Evolutionary conservation across 2,113 vertebrate species (phyloP).

Genomic region (Trichomycterus rosablanca): DNA sequence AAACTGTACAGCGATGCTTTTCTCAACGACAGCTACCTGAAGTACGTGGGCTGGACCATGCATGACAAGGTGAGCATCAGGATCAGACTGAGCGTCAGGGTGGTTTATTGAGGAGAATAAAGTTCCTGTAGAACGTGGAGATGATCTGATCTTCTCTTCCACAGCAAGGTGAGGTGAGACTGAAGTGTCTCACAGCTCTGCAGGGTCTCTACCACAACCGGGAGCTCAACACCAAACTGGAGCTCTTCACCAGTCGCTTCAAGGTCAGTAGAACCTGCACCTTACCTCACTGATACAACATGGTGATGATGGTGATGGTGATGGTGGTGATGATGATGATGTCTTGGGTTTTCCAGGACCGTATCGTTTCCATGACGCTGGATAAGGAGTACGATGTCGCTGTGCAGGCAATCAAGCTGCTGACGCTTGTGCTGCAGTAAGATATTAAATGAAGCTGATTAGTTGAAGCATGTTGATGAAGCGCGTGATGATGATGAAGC

Average conservation of each 20-base stretch:
- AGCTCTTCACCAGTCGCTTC: constrained; percentile 98
- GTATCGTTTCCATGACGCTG: constrained; percentile 98
- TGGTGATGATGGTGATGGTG: no score
- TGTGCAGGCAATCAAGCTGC: constrained; percentile 98
- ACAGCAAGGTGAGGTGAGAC: constrained; percentile 97
- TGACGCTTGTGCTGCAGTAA: constrained; percentile 99
- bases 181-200: constrained; percentile 97
- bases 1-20: constrained; percentile 99
- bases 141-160: constrained; percentile 22
- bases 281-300: constrained; percentile 16
- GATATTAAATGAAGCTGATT: no score
- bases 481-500: no score
- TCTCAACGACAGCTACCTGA: constrained; percentile 99
- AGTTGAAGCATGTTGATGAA: no score
- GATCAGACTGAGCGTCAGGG: no score
- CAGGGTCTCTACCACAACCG: constrained; percentile 99
- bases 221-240: constrained; percentile 96
- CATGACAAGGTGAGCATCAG: constrained; percentile 87
- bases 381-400: constrained; percentile 99
- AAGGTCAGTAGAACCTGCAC: constrained; percentile 74
- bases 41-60: constrained; percentile 99
- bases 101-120: no score
- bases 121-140: neutral
- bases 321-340: neutral
- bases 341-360: constrained; percentile 71